Evolutionary conservation across 2,797 vertebrate species (phyloP).

Genomic region (Meda fulgida): DNA sequence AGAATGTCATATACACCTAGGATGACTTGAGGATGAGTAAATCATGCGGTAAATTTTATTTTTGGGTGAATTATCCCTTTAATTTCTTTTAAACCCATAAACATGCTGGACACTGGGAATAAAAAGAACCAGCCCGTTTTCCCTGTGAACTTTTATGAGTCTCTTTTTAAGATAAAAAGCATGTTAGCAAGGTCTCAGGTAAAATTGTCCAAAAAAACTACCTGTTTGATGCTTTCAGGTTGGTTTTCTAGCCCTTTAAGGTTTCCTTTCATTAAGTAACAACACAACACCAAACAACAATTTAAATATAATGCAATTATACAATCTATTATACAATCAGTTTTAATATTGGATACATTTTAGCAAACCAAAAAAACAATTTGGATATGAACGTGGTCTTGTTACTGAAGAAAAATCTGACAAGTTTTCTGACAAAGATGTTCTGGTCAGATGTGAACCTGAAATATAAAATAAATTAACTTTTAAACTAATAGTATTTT

Average conservation of each 20-base stretch:
- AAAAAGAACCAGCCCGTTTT: background rate
- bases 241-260: slow-evolving; percentile 63
- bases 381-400: background rate
- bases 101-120: background rate
- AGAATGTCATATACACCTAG: too few species aligned
- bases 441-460: background rate
- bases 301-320: background rate
- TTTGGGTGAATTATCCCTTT: too few species aligned
- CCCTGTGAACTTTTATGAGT: background rate
- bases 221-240: slow-evolving; percentile 64
- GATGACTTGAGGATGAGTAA: too few species aligned
- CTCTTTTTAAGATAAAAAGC: background rate
- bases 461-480: background rate
- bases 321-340: background rate
- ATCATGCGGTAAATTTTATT: too few species aligned
- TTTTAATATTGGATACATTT: background rate
- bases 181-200: background rate
- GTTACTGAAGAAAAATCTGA: background rate
- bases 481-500: background rate
- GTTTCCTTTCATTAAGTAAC: slow-evolving; percentile 62
- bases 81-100: background rate
- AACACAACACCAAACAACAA: background rate
- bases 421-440: background rate
- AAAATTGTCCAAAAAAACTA: background rate
- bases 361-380: background rate